phyloP scores from a whole-genome alignment of 2,797 vertebrate species.

The Menidia menidia region DNA sequence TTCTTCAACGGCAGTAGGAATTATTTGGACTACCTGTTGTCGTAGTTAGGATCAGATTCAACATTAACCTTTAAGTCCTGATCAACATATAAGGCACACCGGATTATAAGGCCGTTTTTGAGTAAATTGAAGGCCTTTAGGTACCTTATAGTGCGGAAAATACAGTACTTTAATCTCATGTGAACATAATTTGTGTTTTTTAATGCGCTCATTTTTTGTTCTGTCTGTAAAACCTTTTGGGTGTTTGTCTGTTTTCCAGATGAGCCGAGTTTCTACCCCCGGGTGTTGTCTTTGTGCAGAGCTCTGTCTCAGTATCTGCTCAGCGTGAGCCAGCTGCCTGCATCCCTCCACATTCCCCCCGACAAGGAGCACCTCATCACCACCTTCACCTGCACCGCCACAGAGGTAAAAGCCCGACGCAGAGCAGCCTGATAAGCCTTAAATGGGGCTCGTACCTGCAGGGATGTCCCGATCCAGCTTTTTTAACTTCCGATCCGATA shows the following conservation, averaged over 20 bases:
- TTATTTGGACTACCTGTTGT: no score
- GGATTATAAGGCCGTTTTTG: no score
- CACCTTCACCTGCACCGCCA: slow-evolving; percentile 88
- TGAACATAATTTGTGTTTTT: neutral
- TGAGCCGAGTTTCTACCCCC: slow-evolving; percentile 83
- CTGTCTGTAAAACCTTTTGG: neutral
- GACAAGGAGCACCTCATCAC: slow-evolving; percentile 91
- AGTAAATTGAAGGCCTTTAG: no score
- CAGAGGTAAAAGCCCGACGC: slow-evolving; percentile 84
- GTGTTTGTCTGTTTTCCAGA: slow-evolving; percentile 71
- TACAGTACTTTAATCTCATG: neutral
- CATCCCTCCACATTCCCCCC: slow-evolving; percentile 85
- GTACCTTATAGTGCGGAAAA: no score
- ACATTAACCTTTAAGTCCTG: no score
- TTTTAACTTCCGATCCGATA: no score
- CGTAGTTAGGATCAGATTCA: no score
- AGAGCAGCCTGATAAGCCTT: neutral
- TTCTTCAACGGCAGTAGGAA: no score
- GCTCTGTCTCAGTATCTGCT: slow-evolving; percentile 93
- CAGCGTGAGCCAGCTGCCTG: slow-evolving; percentile 88
- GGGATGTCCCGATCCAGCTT: no score
- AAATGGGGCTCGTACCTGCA: neutral
- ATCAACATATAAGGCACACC: no score
- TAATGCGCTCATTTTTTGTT: neutral
- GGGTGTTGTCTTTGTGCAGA: slow-evolving; percentile 88